Evolutionary conservation across 2,797 vertebrate genomes (phyloP).

Genomic region (Hemibagrus guttatus): DNA sequence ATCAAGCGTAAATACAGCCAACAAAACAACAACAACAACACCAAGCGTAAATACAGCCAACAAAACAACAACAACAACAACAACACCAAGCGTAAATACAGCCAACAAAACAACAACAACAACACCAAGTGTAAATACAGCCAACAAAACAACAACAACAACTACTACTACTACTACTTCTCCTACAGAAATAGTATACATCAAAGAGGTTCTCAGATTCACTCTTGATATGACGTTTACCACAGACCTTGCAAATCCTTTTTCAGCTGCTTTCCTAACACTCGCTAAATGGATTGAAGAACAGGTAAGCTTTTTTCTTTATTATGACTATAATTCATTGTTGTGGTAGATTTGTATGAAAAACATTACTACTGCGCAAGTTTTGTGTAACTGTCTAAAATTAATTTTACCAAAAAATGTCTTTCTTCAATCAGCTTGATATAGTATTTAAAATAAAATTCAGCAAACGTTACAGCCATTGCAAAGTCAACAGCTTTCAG

Average conservation of each 20-base stretch:
- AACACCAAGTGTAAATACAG: background rate
- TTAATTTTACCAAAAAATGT: background rate
- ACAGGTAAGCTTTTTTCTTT: slow-evolving; percentile 26
- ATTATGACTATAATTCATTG: background rate
- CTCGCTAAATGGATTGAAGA: slow-evolving; percentile 5
- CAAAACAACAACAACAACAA: background rate
- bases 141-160: background rate
- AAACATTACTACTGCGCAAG: background rate
- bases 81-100: background rate
- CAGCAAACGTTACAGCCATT: slow-evolving; percentile 4
- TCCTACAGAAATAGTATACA: background rate
- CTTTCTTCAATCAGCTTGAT: slow-evolving; percentile 33
- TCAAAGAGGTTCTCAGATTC: background rate
- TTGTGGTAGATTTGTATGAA: background rate
- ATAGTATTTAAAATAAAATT: background rate
- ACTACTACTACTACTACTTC: background rate
- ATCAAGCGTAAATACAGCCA: background rate
- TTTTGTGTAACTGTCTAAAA: background rate
- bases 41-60: too few relatives aligned
- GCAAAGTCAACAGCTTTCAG: slow-evolving; percentile 27
- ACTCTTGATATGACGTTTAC: slow-evolving; percentile 18
- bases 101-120: background rate
- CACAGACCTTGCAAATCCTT: background rate
- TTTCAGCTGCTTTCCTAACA: background rate
- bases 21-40: too few relatives aligned